phyloP scores from a whole-genome alignment of 2,113 vertebrate species.

The human region DNA sequence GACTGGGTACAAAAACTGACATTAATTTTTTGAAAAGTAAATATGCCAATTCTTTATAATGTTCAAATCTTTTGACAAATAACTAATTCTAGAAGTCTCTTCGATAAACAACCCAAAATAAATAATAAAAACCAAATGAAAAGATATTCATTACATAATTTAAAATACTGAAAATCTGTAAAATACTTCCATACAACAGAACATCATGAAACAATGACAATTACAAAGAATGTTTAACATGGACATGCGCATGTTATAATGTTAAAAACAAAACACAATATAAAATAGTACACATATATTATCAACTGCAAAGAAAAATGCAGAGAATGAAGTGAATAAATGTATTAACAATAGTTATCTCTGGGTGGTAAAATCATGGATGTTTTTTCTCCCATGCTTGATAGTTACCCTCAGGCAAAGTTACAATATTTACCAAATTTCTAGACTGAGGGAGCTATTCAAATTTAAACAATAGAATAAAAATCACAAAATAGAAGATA shows the following conservation, averaged over 20 bases:
- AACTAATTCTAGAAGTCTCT: slow-evolving; percentile 28
- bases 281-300: slow-evolving; percentile 25
- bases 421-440: slow-evolving; percentile 38
- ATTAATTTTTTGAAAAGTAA: not conserved
- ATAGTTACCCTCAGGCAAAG: not conserved
- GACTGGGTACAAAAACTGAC: not conserved
- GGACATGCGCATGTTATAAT: not conserved
- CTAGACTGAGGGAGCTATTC: not conserved
- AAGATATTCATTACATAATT: slow-evolving; percentile 31
- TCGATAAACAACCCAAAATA: not conserved
- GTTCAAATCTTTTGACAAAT: slow-evolving; percentile 43
- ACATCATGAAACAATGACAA: slow-evolving; percentile 49
- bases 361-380: slow-evolving; percentile 15
- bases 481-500: slow-evolving; percentile 18
- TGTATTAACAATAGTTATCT: slow-evolving; percentile 19
- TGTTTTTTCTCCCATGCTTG: not conserved
- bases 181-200: slow-evolving; percentile 43
- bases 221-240: slow-evolving; percentile 21
- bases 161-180: not conserved
- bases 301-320: slow-evolving; percentile 25
- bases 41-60: slow-evolving; percentile 2
- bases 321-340: slow-evolving; percentile 13
- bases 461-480: slow-evolving; percentile 40
- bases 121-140: slow-evolving; percentile 33
- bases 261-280: slow-evolving; percentile 42